These are phyloP conservation scores for Ctenomys sociabilis DNA, from an alignment of 2,113 vertebrate species.

Conservation along the genomic window DNA sequence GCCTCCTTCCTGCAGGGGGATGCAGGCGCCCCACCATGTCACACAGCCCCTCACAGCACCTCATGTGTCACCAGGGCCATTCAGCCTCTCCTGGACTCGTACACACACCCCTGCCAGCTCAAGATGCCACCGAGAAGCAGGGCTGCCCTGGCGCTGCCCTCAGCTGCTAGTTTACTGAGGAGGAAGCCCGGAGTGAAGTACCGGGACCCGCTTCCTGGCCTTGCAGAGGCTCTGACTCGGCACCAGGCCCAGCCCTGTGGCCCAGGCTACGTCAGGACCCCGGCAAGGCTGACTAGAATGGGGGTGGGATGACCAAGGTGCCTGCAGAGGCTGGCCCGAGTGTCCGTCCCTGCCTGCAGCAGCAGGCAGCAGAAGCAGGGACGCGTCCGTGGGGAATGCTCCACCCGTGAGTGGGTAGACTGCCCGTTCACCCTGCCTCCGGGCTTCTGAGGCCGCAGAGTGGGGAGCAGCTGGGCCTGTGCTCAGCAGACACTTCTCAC, in stretches of 20 bases:
- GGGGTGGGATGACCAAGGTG: fast-evolving
- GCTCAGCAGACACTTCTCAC: not conserved
- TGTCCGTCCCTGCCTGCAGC: not conserved
- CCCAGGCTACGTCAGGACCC: not conserved
- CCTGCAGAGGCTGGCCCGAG: not conserved
- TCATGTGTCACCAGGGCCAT: not conserved
- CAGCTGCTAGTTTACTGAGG: not conserved
- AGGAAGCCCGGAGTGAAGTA: not conserved
- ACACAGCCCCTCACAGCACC: not conserved
- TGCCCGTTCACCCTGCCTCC: not conserved
- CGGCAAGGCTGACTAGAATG: too few species aligned
- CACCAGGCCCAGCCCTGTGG: not conserved
- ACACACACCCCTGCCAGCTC: not conserved
- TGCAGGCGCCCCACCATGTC: too few species aligned
- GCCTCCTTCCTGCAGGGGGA: not conserved
- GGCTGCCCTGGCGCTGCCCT: not conserved
- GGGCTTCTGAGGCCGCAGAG: not conserved
- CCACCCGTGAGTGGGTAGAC: not conserved
- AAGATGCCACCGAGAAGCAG: not conserved
- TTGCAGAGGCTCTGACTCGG: not conserved
- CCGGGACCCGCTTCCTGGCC: not conserved
- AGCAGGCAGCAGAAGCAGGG: not conserved
- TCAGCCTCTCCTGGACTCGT: too few species aligned
- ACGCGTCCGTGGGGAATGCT: not conserved
- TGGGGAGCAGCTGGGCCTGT: not conserved